Evolutionary conservation across 2,888 invertebrate species (phyloP).

Genomic region (Ceramica pisi): DNA sequence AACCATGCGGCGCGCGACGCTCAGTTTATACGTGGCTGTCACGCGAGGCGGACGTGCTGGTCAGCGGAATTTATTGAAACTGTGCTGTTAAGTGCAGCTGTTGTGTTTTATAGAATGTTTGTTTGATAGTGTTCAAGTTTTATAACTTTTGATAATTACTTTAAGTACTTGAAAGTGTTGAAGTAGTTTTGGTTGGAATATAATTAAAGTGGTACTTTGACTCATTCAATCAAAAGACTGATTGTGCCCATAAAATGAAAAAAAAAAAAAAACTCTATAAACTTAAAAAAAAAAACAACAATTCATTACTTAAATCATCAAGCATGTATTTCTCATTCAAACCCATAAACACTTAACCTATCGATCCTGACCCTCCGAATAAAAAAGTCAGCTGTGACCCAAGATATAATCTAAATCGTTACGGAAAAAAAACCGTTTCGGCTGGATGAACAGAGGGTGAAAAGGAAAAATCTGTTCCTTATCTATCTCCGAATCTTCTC

Average conservation of each 20-base stretch:
- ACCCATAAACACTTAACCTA: conserved; percentile 14
- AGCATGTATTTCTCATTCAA: neutral
- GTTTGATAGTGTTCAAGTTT: neutral
- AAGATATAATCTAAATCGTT: conserved; percentile 47
- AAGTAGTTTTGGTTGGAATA: neutral
- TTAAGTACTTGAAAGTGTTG: neutral
- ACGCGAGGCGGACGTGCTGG: conserved; percentile 72
- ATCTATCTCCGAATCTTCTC: conserved; percentile 48
- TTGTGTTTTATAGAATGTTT: conserved; percentile 17
- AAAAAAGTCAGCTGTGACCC: conserved; percentile 28
- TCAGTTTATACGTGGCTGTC: conserved; percentile 68
- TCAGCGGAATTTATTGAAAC: conserved; percentile 62
- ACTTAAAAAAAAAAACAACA: neutral
- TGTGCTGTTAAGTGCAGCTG: conserved; percentile 31
- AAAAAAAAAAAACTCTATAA: neutral
- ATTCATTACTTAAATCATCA: too few species aligned
- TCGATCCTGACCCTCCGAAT: neutral
- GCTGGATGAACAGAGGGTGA: conserved; percentile 34
- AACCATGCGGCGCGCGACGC: conserved; percentile 49
- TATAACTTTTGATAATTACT: neutral
- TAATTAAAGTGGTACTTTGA: neutral
- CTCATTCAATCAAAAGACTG: neutral
- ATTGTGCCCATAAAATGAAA: neutral
- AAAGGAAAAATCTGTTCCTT: conserved; percentile 49
- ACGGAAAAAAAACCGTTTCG: conserved; percentile 43